A percentile compares a stretch with the other conserved stretches of the same genome.
Conservation (phyloP, 2,888 invertebrate genomes). For the Danaus chrysippus region DNA sequence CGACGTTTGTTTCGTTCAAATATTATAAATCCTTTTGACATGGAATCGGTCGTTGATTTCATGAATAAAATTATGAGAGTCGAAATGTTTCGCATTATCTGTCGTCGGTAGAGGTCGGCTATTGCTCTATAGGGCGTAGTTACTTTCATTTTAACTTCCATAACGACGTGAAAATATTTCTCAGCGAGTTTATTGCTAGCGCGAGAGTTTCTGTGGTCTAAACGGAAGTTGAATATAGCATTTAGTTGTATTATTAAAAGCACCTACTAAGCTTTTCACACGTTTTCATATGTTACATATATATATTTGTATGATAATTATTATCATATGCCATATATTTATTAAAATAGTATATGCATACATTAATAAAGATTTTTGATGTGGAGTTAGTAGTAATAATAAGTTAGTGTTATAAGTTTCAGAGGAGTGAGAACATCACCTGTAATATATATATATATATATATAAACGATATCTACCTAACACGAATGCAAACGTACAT, state of each 20-base stretch:
- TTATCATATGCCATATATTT: no score
- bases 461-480: slow-evolving; percentile 15
- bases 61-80: slow-evolving; percentile 72
- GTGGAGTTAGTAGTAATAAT: no score
- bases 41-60: slow-evolving; percentile 54
- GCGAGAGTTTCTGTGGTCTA: slow-evolving; percentile 59
- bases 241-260: slow-evolving; percentile 43
- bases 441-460: slow-evolving; percentile 8
- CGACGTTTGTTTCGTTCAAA: slow-evolving; percentile 38
- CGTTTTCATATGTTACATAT: neutral
- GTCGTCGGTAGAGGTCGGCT: slow-evolving; percentile 54
- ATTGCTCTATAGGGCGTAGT: slow-evolving; percentile 71
- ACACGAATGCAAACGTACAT: slow-evolving; percentile 22
- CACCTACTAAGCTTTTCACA: slow-evolving; percentile 26
- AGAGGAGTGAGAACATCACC: neutral
- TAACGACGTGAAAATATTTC: slow-evolving; percentile 78
- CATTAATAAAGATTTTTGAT: no score
- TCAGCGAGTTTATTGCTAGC: slow-evolving; percentile 69
- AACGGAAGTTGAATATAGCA: slow-evolving; percentile 44
- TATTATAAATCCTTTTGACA: slow-evolving; percentile 50
- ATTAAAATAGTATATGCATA: no score
- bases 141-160: slow-evolving; percentile 77
- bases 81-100: slow-evolving; percentile 66
- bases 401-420: neutral
- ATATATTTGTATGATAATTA: neutral